Evolutionary conservation across 2,113 vertebrate genomes (phyloP).

Genomic region (Tamias sibiricus): DNA sequence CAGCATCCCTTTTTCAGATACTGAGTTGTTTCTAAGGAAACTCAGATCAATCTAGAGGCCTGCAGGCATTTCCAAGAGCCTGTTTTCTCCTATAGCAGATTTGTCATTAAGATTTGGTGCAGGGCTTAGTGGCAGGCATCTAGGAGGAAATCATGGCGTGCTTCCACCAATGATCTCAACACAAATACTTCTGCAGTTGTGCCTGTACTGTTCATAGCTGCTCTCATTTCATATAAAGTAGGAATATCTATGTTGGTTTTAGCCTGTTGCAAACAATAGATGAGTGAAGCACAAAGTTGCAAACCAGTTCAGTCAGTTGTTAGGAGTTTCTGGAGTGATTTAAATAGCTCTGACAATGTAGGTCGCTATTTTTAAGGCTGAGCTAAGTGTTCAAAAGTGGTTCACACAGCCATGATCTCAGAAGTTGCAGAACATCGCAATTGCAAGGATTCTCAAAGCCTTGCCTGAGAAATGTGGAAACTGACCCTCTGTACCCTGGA

Average conservation of each 20-base stretch:
- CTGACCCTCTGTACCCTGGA: background rate
- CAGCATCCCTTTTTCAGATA: background rate
- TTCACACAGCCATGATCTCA: conserved; percentile 69
- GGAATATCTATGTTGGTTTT: conserved; percentile 33
- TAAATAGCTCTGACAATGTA: conserved; percentile 79
- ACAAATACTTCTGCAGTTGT: background rate
- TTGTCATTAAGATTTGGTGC: background rate
- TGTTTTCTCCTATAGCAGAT: background rate
- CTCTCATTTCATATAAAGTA: background rate
- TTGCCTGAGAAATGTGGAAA: background rate
- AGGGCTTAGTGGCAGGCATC: background rate
- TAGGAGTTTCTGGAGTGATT: conserved; percentile 66
- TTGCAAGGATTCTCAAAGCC: conserved; percentile 34
- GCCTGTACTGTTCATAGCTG: background rate
- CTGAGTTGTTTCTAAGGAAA: conserved; percentile 16
- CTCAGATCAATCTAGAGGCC: too few species aligned
- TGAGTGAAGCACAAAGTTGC: conserved; percentile 54
- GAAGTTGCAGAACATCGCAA: conserved; percentile 34
- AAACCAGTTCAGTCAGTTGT: conserved; percentile 72
- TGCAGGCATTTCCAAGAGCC: background rate
- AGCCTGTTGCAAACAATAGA: conserved; percentile 61
- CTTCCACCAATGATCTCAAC: background rate
- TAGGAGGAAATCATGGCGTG: background rate
- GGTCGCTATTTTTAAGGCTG: conserved; percentile 81
- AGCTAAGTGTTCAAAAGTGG: conserved; percentile 80